Base-by-base conservation (phyloP, 2,797 vertebrate genomes). In the Potorous gilbertii region DNA sequence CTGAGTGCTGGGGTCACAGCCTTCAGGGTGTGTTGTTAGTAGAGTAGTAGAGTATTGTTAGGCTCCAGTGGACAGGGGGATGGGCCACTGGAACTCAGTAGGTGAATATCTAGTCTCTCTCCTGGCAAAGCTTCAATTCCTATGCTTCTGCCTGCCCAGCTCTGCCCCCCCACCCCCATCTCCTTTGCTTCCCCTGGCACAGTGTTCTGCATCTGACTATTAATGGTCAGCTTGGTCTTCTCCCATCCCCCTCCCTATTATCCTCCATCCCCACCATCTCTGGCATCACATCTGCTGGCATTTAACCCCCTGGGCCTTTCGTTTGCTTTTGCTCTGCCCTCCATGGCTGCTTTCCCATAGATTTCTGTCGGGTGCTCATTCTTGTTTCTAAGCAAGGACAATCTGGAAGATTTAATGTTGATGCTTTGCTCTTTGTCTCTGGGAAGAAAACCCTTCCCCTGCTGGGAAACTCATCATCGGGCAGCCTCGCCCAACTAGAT, bases 391-490 rank as follows among this genome's bases (percentile, higher is more conserved):
- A 10, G 92, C 96, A 93, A 12, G 81, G 96, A 95, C 90, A 62
- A 66, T 96, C 97, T 93, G 94, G 95, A 92, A 97, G 98, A 98
- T 98, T 98, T 97, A 97, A 97, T 97, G 96, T 97, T 90, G 56
- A 96, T 95, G 97, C 91, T 98, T 97, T 96, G 97, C 21, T 0
- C 93, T 97, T 93, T 97, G 98, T 97, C 97, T 97, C 94, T 96
- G 97, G 95, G 95, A 96, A 96, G 97, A 96, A 97, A 98, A 96
- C 93, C 96, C 95, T 98, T 97, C 97, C 95, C 98, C 97, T 97
- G 96, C 97, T 98, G 97, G 96, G 96, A 98, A 97, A 96, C 97
- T 97, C 97, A 97, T 92, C 55, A 93, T 18, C 96, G 90, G 96
- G 91, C 93, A 97, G 95, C 97, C 96, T 96, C 74, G 3, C 40